Percentiles rank a stretch among this genome's conserved stretches.
phyloP scores from a whole-genome alignment of 2,888 invertebrate genomes.

The Drosophila nigricruria region DNA sequence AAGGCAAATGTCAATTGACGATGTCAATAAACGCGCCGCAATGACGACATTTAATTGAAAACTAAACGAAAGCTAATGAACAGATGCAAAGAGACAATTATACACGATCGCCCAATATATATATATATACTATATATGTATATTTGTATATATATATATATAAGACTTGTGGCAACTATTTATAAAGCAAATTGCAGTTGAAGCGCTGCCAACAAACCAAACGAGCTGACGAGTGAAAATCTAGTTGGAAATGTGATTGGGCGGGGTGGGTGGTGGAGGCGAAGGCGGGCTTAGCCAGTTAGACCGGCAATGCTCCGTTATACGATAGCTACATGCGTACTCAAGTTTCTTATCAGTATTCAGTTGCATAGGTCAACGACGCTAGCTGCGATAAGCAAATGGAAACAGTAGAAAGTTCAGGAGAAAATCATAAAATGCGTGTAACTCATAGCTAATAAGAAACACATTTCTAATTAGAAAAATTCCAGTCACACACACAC shows the following conservation, averaged over 20 bases:
- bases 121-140: background rate
- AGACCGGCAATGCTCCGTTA: conserved; percentile 46
- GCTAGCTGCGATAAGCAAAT: conserved; percentile 20
- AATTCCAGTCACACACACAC: conserved; percentile 32
- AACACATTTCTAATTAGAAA: background rate
- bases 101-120: conserved; percentile 1
- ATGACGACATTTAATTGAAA: conserved; percentile 61
- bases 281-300: conserved; percentile 27
- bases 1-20: conserved; percentile 11
- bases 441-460: conserved; percentile 5
- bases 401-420: conserved; percentile 26
- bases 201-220: conserved; percentile 60
- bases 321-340: conserved; percentile 38
- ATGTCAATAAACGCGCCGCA: conserved; percentile 56
- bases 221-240: conserved; percentile 22
- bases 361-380: conserved; percentile 64
- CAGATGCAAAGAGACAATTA: conserved; percentile 14
- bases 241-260: background rate
- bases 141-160: background rate
- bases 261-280: too few relatives aligned
- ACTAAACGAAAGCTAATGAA: conserved; percentile 43
- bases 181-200: conserved; percentile 71
- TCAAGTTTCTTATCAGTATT: conserved; percentile 54
- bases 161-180: conserved; percentile 49
- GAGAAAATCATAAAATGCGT: conserved; percentile 29